Evolutionary conservation across 2,113 vertebrate species (phyloP).

Genomic region (Hyaena hyaena): DNA sequence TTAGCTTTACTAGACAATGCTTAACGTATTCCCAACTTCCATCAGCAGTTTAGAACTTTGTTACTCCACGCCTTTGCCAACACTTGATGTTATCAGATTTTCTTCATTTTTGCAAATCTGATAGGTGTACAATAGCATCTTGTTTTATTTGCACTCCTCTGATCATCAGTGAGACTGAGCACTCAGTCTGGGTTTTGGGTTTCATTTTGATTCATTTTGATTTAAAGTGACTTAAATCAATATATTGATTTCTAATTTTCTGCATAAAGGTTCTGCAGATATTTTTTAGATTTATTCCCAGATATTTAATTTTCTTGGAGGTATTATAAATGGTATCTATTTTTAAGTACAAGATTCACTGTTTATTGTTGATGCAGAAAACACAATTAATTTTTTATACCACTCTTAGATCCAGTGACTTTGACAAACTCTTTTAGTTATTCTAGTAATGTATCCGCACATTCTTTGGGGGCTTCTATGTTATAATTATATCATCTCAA

Average conservation of each 20-base stretch:
- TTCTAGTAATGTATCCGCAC: conserved; percentile 38
- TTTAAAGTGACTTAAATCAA: background rate
- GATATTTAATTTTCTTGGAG: no score
- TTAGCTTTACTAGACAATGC: background rate
- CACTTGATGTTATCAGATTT: background rate
- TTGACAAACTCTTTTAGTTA: conserved; percentile 49
- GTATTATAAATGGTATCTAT: conserved; percentile 20
- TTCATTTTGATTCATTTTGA: background rate
- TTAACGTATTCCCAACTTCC: background rate
- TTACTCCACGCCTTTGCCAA: background rate
- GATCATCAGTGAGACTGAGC: background rate
- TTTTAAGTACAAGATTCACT: conserved; percentile 56
- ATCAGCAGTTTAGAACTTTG: background rate
- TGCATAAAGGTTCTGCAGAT: background rate
- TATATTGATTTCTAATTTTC: background rate
- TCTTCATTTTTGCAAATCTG: background rate
- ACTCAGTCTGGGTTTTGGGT: background rate
- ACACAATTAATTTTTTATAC: conserved; percentile 60
- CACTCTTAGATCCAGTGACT: conserved; percentile 9
- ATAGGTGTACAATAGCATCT: background rate
- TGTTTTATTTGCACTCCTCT: background rate
- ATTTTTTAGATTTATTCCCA: conserved; percentile 9
- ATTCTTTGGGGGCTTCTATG: conserved; percentile 29
- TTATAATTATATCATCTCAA: conserved; percentile 48
- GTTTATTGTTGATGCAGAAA: conserved; percentile 52